Percentiles rank a stretch among this genome's conserved stretches.
phyloP scores from a whole-genome alignment of 1,140 invertebrate species.

The Mercenaria mercenaria region DNA sequence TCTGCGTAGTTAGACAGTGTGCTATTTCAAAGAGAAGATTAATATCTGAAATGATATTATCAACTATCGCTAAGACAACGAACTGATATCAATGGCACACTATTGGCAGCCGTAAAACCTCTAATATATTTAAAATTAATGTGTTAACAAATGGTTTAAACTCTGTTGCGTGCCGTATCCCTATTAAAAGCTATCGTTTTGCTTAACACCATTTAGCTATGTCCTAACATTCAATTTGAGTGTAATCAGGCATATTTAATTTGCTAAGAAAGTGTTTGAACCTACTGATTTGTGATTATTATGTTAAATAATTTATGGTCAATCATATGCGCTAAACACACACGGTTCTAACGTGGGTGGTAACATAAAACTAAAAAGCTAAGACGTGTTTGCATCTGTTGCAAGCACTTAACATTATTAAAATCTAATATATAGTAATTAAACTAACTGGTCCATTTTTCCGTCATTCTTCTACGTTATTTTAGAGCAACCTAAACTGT shows the following conservation, averaged over 20 bases:
- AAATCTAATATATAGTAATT: no score
- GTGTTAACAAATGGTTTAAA: not conserved
- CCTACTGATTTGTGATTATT: not conserved
- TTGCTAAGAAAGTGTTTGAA: not conserved
- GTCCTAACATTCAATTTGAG: conserved; percentile 36
- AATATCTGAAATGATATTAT: not conserved
- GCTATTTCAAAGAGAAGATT: not conserved
- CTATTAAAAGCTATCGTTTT: not conserved
- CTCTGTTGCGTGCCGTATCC: not conserved
- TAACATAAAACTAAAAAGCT: not conserved
- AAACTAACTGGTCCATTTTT: not conserved
- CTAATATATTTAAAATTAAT: not conserved
- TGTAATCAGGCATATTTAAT: conserved; percentile 15
- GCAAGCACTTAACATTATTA: not conserved
- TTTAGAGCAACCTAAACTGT: not conserved
- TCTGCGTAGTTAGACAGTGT: not conserved
- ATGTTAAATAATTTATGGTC: not conserved
- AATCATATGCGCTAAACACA: not conserved
- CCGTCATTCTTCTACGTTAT: not conserved
- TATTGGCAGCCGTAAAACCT: not conserved
- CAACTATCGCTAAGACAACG: not conserved
- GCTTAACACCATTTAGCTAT: not conserved
- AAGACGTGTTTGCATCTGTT: not conserved
- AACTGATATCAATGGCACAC: not conserved
- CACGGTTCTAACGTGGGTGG: not conserved